Evolutionary conservation across 2,888 invertebrate genomes (phyloP), one percentile per base, ranked within the genome.

Genomic region (Apoda limacodes): DNA sequence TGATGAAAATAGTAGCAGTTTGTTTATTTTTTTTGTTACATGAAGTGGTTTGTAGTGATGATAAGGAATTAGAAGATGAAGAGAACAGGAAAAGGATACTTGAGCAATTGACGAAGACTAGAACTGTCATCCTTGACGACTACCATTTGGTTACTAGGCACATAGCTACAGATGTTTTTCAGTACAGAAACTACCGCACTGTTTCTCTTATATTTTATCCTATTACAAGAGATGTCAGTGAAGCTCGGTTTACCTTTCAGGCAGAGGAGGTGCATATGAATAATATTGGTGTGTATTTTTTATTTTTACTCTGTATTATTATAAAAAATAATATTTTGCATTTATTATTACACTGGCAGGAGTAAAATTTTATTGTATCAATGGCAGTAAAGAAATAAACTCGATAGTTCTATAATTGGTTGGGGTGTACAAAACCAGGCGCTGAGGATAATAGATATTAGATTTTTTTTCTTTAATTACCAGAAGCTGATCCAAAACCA

Each of bases 241-340:
- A 72, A 40, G 82, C 78, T 34, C 65, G 62, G 30, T 80, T 82
- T 51, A 69, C 65, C n/a, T 78, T 81, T 47, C 72, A 72, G 47
- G 70, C 75, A 5, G 81, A 81, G 48, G 80, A 82, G 43, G 62
- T 81, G 13, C 82, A 82, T 52, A 52, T 76, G 42, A 82, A 81
- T 57, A 70, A 60, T 37, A 74, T 81, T 55, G 82, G 81, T 82
- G 63, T 51, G 72, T 66, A 43, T 40, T n/a, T n/a, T n/a, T n/a
- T n/a, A n/a, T n/a, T n/a, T n/a, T n/a, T n/a, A n/a, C 11, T 32
- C 22, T 12, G 17, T 28, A 12, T n/a, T n/a, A n/a, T n/a, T n/a
- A n/a, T n/a, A n/a, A n/a, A n/a, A n/a, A n/a, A n/a, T n/a, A n/a
- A n/a, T 27, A 2, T 15, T 22, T 23, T 20, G 24, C 28, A 22